These are phyloP conservation scores for Neodon shergylaensis DNA, from an alignment of 2,113 vertebrate species.

Conservation along the genomic window DNA sequence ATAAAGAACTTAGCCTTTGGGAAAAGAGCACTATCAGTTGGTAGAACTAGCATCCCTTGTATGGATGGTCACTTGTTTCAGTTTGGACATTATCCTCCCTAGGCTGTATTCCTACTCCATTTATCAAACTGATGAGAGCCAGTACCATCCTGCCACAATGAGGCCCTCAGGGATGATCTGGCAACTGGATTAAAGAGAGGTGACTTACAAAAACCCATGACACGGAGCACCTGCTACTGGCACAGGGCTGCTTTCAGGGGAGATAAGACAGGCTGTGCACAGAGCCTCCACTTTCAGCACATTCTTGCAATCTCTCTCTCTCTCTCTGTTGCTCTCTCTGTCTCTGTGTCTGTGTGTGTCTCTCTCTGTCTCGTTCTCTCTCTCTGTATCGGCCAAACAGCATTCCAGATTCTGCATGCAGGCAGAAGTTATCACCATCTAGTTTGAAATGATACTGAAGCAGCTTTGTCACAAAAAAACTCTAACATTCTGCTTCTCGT, in stretches of 20 bases:
- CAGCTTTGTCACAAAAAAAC: neutral
- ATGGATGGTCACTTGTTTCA: no score
- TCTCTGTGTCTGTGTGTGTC: no score
- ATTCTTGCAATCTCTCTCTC: neutral
- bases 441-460: neutral
- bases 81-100: neutral
- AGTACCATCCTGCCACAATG: neutral
- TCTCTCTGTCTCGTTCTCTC: no score
- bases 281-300: no score
- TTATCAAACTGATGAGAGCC: neutral
- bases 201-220: neutral
- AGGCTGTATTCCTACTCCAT: neutral
- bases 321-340: no score
- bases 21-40: neutral
- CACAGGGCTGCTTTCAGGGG: neutral
- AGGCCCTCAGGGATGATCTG: neutral
- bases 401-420: neutral
- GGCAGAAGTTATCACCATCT: neutral
- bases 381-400: neutral
- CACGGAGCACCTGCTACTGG: neutral
- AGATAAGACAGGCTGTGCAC: neutral
- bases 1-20: neutral
- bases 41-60: neutral
- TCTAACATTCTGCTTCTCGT: neutral
- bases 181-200: neutral